Evolutionary conservation across 2,797 vertebrate genomes (phyloP).

Genomic region (Podarcis siculus): DNA sequence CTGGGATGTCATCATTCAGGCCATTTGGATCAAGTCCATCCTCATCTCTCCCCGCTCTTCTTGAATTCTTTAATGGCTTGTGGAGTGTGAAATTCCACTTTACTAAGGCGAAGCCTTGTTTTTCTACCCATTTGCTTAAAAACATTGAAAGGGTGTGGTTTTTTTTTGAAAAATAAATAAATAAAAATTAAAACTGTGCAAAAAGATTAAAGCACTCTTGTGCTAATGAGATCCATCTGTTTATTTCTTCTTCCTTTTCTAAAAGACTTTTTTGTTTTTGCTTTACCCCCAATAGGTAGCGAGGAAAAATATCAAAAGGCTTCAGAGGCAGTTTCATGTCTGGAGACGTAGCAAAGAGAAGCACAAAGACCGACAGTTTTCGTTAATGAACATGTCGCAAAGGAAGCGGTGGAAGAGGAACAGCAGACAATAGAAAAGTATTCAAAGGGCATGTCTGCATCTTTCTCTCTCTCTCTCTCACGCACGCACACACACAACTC

Average conservation of each 20-base stretch:
- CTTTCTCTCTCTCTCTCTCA: not conserved
- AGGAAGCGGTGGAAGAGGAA: not conserved
- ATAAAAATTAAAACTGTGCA: constrained; percentile 68
- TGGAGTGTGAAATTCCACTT: constrained; percentile 55
- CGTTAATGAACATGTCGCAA: constrained; percentile 21
- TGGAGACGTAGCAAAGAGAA: constrained; percentile 46
- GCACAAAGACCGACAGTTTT: constrained; percentile 29
- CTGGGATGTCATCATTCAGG: constrained; percentile 39
- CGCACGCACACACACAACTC: too few relatives aligned
- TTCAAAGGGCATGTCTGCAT: not conserved
- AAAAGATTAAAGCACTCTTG: constrained; percentile 64
- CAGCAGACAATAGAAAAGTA: not conserved
- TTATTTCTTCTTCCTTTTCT: constrained; percentile 60
- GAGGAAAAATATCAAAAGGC: constrained; percentile 40
- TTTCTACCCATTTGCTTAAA: constrained; percentile 57
- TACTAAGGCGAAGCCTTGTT: constrained; percentile 63
- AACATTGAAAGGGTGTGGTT: constrained; percentile 22
- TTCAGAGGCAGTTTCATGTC: constrained; percentile 59
- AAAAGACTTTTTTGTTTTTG: constrained; percentile 27
- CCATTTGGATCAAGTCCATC: constrained; percentile 44
- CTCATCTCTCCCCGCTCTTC: not conserved
- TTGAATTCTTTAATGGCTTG: constrained; percentile 26
- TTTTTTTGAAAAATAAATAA: constrained; percentile 14
- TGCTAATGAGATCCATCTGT: constrained; percentile 74
- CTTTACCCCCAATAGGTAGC: constrained; percentile 33